Conservation (phyloP, 2,888 invertebrate species). For the Drosophila cyrtoloma region DNA sequence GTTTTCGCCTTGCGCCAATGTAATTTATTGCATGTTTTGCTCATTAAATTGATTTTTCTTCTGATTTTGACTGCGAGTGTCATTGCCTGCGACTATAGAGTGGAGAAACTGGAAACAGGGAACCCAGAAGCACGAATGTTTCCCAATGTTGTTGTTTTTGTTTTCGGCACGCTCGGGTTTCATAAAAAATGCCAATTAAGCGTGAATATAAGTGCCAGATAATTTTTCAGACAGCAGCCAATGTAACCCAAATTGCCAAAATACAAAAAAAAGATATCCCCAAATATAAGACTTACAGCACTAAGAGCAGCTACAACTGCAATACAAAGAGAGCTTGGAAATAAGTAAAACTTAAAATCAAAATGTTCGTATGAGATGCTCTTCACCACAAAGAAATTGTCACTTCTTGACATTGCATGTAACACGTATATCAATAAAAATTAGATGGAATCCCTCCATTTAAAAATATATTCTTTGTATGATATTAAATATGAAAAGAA, state of each 20-base stretch:
- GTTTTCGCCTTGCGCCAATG: conserved; percentile 56
- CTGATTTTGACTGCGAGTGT: conserved; percentile 83
- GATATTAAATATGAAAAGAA: neutral
- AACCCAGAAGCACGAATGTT: conserved; percentile 76
- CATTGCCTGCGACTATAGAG: conserved; percentile 66
- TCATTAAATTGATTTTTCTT: conserved; percentile 82
- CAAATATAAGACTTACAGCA: conserved; percentile 66
- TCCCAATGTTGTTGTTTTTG: conserved; percentile 49
- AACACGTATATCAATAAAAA: conserved; percentile 15
- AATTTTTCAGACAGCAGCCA: conserved; percentile 82
- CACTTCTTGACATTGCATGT: conserved; percentile 21
- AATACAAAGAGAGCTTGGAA: conserved; percentile 30
- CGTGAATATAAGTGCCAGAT: conserved; percentile 84
- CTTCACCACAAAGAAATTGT: conserved; percentile 40
- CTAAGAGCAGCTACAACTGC: conserved; percentile 43
- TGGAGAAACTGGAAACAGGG: conserved; percentile 51
- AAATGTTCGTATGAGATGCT: conserved; percentile 59
- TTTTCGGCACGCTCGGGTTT: conserved; percentile 75
- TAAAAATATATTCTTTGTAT: neutral
- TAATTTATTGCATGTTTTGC: conserved; percentile 81
- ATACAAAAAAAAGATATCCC: conserved; percentile 35
- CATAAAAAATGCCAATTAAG: conserved; percentile 84
- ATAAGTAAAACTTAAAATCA: conserved; percentile 41
- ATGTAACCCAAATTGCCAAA: conserved; percentile 80
- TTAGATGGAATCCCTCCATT: neutral